A percentile compares a stretch with the other conserved stretches of the same genome.
phyloP scores from a whole-genome alignment of 1,140 invertebrate genomes.

The Potamilus streckersoni region DNA sequence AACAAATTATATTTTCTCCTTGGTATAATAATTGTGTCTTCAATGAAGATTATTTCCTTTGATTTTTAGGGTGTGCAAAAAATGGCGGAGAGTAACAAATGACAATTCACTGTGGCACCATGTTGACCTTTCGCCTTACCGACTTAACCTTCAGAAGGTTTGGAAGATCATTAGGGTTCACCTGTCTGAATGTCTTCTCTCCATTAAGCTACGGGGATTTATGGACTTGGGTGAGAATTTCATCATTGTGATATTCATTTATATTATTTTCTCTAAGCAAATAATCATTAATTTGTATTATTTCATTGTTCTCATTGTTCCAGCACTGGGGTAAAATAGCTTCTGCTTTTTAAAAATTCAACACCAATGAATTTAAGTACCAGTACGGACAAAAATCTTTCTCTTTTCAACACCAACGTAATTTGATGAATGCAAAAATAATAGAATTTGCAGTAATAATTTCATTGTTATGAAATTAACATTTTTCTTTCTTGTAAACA shows the following conservation, averaged over 20 bases:
- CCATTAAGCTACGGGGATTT: slow-evolving; percentile 44
- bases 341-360: neutral
- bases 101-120: slow-evolving; percentile 55
- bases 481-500: too few relatives aligned
- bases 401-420: neutral
- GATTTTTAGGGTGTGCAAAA: slow-evolving; percentile 45
- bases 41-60: neutral
- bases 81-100: slow-evolving; percentile 46
- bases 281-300: too few relatives aligned
- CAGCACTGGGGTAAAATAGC: neutral
- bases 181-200: slow-evolving; percentile 46
- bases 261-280: too few relatives aligned
- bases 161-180: slow-evolving; percentile 55
- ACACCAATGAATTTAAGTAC: neutral
- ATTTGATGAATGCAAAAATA: neutral
- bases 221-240: slow-evolving; percentile 29
- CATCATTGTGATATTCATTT: too few relatives aligned
- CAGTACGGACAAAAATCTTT: neutral
- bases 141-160: slow-evolving; percentile 42
- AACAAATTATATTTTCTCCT: neutral
- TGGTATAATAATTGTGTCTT: too few relatives aligned
- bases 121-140: slow-evolving; percentile 47
- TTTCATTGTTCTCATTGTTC: neutral
- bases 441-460: too few relatives aligned
- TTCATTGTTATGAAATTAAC: too few relatives aligned